Percentiles rank a stretch among this genome's conserved stretches.
Evolutionary conservation across 2,113 vertebrate genomes (phyloP).

Genomic region (Amphilophus citrinellus): DNA sequence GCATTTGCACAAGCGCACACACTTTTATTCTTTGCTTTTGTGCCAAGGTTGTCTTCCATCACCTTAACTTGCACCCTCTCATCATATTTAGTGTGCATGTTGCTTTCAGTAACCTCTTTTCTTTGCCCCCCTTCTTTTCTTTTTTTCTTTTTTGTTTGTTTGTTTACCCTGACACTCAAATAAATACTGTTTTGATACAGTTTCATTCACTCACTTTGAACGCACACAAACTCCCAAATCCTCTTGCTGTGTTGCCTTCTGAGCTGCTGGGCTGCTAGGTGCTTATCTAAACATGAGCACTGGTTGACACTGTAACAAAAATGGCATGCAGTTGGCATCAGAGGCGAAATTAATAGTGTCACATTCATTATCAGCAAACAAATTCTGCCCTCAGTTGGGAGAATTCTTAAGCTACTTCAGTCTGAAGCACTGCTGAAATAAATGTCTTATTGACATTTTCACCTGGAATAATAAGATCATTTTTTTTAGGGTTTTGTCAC

Average conservation of each 20-base stretch:
- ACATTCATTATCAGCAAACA: not conserved
- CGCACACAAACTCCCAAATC: not conserved
- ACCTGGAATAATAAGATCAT: not conserved
- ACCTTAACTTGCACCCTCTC: not conserved
- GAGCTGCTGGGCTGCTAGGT: constrained; percentile 1
- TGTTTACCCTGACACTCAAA: not conserved
- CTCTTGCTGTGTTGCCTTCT: not conserved
- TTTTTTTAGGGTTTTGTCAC: not conserved
- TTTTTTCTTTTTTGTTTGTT: not conserved
- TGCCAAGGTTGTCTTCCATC: not conserved
- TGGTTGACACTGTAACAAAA: not conserved
- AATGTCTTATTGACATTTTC: not conserved
- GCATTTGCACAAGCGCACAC: not conserved
- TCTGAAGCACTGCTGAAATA: not conserved
- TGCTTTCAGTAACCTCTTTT: not conserved
- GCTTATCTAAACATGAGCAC: constrained; percentile 3
- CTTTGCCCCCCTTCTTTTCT: not conserved
- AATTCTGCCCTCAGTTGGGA: not conserved
- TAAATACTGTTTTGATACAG: not conserved
- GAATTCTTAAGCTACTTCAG: not conserved
- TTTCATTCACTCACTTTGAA: not conserved
- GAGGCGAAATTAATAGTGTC: not conserved
- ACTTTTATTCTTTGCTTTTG: not conserved
- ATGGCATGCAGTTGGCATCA: not conserved
- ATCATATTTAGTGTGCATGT: not conserved